Conservation (phyloP, 2,888 invertebrate genomes). For the Notodonta ziczac region DNA sequence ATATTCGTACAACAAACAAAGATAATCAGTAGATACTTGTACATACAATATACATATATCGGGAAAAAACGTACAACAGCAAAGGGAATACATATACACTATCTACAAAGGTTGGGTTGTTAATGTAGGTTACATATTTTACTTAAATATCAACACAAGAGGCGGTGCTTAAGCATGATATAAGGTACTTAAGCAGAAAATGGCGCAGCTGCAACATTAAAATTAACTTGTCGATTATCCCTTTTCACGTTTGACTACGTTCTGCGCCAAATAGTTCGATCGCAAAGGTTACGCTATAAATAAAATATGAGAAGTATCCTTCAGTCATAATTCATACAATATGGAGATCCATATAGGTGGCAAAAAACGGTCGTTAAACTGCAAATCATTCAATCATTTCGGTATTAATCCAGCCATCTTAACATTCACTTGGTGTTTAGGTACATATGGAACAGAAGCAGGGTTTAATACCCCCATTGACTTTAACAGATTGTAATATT, state of each 20-base stretch:
- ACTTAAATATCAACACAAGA: too few species aligned
- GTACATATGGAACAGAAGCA: slow-evolving; percentile 14
- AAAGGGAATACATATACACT: neutral
- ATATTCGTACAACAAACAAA: too few species aligned
- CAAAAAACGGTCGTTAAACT: slow-evolving; percentile 24
- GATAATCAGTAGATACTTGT: too few species aligned
- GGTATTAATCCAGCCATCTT: slow-evolving; percentile 21
- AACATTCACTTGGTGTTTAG: slow-evolving; percentile 23
- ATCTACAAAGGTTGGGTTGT: too few species aligned
- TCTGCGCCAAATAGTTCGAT: slow-evolving; percentile 24
- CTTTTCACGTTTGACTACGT: neutral
- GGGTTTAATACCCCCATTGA: slow-evolving; percentile 30
- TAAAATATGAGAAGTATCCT: slow-evolving; percentile 30
- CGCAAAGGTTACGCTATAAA: slow-evolving; percentile 26
- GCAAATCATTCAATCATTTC: slow-evolving; percentile 20
- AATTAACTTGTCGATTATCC: neutral
- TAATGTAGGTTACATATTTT: too few species aligned
- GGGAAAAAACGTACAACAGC: neutral
- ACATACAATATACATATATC: too few species aligned
- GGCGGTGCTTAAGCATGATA: too few species aligned
- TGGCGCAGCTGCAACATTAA: neutral
- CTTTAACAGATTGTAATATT: slow-evolving; percentile 39
- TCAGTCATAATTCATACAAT: slow-evolving; percentile 31
- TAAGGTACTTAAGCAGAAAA: too few species aligned
- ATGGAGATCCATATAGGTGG: slow-evolving; percentile 13